Evolutionary conservation across 2,888 invertebrate genomes (phyloP).

Genomic region (Rhingia campestris): DNA sequence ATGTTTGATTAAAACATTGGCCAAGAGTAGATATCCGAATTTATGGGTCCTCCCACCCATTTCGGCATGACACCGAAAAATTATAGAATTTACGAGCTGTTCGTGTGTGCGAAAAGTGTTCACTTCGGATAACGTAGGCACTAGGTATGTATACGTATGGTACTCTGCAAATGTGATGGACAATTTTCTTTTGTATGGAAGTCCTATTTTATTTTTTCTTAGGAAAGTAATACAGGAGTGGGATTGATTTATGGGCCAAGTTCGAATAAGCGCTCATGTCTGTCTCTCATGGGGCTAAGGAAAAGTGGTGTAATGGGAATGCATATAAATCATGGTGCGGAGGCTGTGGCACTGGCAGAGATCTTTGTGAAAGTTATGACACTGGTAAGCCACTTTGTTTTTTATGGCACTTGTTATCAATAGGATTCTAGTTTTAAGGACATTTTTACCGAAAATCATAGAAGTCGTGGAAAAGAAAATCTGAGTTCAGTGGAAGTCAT

Average conservation of each 20-base stretch:
- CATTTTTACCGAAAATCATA: background rate
- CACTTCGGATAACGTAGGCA: background rate
- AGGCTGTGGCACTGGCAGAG: constrained; percentile 28
- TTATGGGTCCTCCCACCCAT: constrained; percentile 43
- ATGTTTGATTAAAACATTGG: constrained; percentile 65
- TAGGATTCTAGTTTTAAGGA: background rate
- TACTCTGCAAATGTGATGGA: constrained; percentile 51
- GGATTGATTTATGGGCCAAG: constrained; percentile 67
- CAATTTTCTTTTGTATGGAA: constrained; percentile 38
- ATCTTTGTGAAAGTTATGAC: constrained; percentile 62
- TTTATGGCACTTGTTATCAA: constrained; percentile 45
- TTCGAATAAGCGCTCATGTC: constrained; percentile 50
- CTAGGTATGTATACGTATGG: background rate
- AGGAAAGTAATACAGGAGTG: constrained; percentile 29
- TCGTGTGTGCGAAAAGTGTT: constrained; percentile 23
- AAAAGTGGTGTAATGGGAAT: constrained; percentile 44
- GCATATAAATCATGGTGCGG: constrained; percentile 58
- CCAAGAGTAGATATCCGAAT: constrained; percentile 55
- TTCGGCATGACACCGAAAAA: constrained; percentile 8
- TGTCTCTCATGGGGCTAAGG: constrained; percentile 26
- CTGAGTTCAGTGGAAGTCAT: no score
- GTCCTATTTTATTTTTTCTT: constrained; percentile 23
- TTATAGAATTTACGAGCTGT: constrained; percentile 6
- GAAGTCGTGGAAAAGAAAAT: background rate
- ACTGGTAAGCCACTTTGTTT: constrained; percentile 62